Conservation (phyloP, 2,797 vertebrate genomes). For the Microctenopoma stevenorrisi region DNA sequence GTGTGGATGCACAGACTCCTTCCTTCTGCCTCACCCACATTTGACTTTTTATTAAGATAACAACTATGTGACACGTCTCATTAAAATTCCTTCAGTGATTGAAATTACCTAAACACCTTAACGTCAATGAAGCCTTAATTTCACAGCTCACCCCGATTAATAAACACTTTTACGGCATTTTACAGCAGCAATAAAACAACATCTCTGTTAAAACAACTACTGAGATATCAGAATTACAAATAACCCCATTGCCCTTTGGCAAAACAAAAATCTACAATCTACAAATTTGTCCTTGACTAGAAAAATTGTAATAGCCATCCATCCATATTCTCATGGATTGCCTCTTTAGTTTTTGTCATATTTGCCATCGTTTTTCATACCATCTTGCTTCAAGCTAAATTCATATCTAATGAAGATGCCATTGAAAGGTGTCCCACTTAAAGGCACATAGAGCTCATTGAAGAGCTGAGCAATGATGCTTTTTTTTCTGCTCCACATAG, state of each 20-base stretch:
- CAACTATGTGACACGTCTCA: conserved; percentile 68
- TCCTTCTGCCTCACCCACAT: conserved; percentile 46
- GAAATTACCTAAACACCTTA: conserved; percentile 67
- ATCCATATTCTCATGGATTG: background rate
- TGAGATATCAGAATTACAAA: conserved; percentile 13
- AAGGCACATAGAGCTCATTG: conserved; percentile 54
- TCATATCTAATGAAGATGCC: conserved; percentile 53
- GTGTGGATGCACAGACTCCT: conserved; percentile 15
- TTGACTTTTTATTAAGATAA: conserved; percentile 58
- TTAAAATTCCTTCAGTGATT: conserved; percentile 71
- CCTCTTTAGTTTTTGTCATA: conserved; percentile 6
- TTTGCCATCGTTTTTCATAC: conserved; percentile 12
- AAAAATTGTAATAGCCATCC: background rate
- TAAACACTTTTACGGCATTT: conserved; percentile 55
- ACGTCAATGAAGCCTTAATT: conserved; percentile 61
- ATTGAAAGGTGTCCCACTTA: conserved; percentile 68
- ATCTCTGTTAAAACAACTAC: conserved; percentile 48
- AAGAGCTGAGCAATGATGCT: conserved; percentile 56
- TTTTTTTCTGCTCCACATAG: conserved; percentile 82
- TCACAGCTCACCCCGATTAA: conserved; percentile 58
- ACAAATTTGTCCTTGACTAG: background rate
- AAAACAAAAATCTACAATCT: background rate
- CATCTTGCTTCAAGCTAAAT: conserved; percentile 49
- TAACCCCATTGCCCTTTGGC: conserved; percentile 39
- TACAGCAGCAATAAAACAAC: conserved; percentile 47